Evolutionary conservation across 1,140 invertebrate genomes (phyloP), one percentile per base, ranked within the genome.

Genomic region (Orchestia grillus): DNA sequence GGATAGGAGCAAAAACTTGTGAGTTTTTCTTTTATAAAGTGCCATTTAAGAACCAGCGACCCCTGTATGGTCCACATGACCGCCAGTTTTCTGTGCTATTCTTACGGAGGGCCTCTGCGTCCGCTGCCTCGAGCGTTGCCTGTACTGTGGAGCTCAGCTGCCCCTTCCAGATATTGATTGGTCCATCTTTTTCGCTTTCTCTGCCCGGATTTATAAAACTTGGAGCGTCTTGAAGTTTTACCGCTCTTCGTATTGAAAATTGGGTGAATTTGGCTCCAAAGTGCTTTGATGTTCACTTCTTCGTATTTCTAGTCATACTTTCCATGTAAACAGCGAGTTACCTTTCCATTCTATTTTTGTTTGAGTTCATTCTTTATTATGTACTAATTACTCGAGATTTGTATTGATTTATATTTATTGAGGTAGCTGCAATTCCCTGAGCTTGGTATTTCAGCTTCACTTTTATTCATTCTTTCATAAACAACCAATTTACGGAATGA

Each of bases 141-240:
- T 77, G 62, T 36, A 77, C 36, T 77, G 62, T 77, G 11, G 11
- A 77, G 62, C 62, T 77, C 11, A 36, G 62, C 62, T 23, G 62
- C 62, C 62, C 62, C 62, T 77, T 77, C 62, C 62, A 77, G 62
- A 77, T 77, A 77, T 77, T 77, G 62, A 77, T 77, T 77, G 62
- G 62, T 77, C 62, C 62, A 77, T 77, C 62, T 77, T 77, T 77
- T 77, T 77, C 62, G 62, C 62, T 77, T 77, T 28, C 62, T 15
- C 62, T 77, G 15, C 11, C 1, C 62, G 36, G 62, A 77, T 77
- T 77, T 53, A 19, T 77, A 77, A 77, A 77, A 77, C 11, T 77
- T 77, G 28, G 62, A 77, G 62, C 62, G 28, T 77, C 62, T 77
- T 77, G 62, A 77, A 77, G 62, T 77, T 77, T 36, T 36, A 28